Base-by-base conservation (phyloP, 64 coral and sea anemone species). In the Montipora efflorescens region DNA sequence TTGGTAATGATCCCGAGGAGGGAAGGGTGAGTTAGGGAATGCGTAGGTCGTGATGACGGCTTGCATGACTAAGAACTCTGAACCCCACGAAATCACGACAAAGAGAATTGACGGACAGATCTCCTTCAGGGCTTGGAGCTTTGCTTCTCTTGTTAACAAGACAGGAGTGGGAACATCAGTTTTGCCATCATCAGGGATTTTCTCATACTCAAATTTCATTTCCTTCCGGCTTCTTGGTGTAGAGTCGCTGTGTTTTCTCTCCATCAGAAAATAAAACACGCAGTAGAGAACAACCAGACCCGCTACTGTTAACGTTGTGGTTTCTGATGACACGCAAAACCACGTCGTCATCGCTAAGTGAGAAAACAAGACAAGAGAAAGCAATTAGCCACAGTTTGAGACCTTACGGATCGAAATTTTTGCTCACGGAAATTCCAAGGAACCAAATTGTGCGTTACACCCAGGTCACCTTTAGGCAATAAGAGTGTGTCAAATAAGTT, bases 271-370 rank as follows among this genome's bases (percentile, higher is more conserved):
- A 44, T 97, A 97, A 70, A 93, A 97, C 15, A 97, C 77, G 55
- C 94, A 88, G 43, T 92, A 79, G 4, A 97, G 79, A 5, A 94
- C 66, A n/a, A 94, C 67, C 84, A 97, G 94, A 12, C 88, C 92
- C 14, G 95, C 93, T 86, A 97, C 87, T 1, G 94, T 94, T 9
- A 97, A 49, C 12, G 94, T 82, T 11, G 95, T 94, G 48, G 88
- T 91, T 45, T 94, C 94, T 6, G 95, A 93, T 13, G 95, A 92
- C 1, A 97, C 84, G 78, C 95, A 97, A 8, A 97, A 55, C 95
- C 95, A 97, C 8, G 95, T 97, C 43, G 95, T 97, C 95, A 97
- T 94, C 23, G 95, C 95, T 97, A n/a, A 51, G 80, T 77, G 45
- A 2, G 8, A 79, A 77, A 16, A 61, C 69, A 23, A 14, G 7